These are phyloP conservation scores for Mantis religiosa DNA, from an alignment of 2,888 invertebrate genomes.

Conservation along the genomic window DNA sequence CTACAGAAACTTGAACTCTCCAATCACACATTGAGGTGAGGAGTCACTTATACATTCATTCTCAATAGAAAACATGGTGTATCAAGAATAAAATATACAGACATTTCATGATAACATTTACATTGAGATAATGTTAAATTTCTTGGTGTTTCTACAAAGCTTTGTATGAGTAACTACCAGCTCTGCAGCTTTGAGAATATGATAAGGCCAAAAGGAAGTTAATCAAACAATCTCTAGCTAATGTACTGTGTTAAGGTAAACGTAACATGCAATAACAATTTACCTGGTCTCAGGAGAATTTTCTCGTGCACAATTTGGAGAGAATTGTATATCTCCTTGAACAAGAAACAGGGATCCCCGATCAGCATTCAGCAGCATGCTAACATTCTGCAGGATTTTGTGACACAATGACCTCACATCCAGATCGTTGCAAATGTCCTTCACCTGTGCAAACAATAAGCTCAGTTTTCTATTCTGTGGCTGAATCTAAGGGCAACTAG, in stretches of 20 bases:
- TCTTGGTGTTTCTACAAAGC: no score
- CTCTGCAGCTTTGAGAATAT: no score
- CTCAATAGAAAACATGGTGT: no score
- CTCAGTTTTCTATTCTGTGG: neutral
- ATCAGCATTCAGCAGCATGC: conserved; percentile 86
- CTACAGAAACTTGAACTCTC: no score
- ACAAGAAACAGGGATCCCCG: conserved; percentile 89
- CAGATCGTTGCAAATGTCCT: conserved; percentile 94
- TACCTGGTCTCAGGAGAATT: conserved; percentile 28
- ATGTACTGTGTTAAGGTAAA: neutral
- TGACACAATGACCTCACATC: conserved; percentile 90
- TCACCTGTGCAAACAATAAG: conserved; percentile 55
- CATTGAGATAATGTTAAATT: no score
- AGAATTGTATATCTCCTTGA: conserved; percentile 59
- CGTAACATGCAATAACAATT: neutral
- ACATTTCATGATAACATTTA: no score
- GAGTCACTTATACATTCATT: no score
- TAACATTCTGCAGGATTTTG: conserved; percentile 93
- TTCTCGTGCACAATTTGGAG: neutral
- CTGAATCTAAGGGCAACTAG: neutral
- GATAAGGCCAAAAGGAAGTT: no score
- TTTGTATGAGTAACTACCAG: no score
- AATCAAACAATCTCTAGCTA: no score
- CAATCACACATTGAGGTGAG: no score
- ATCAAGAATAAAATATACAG: no score